Base-by-base conservation (phyloP, 2,888 invertebrate genomes). In the Limnephilus marmoratus region DNA sequence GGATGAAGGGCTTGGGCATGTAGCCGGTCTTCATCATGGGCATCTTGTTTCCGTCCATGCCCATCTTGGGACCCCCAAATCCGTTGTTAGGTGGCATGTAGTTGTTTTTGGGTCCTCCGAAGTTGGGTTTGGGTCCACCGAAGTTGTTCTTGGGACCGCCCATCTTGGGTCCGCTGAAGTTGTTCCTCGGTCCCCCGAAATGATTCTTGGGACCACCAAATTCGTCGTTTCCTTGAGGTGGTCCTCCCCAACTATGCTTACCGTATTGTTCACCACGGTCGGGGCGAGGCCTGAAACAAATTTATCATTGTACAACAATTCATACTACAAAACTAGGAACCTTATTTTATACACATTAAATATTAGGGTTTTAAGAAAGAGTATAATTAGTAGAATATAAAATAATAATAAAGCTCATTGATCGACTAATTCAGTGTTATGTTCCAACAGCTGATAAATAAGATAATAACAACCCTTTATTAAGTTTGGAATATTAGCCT, bases 261-360 rank as follows among this genome's bases (percentile, higher is more conserved):
- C 96, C 96, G 95, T 96, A 96, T 96, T 97, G 97, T 96, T 97
- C 97, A 95, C 96, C 96, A 95, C 97, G 97, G 95, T 97, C 97
- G 95, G 96, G 96, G 95, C 97, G 96, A 94, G 97, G 96, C 95
- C 97, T 96, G 95, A 96, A 97, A 96, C 96, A 96, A 94, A 92
- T 94, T 94, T 92, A 81, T 29, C 34, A 90, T 68, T 37, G 31
- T 82, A 82, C 15, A 82, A 34, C 31, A 82, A 31, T n/a, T 90
- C 49, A 93, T 88, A 81, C 31, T 24, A 31, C n/a, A 81, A 29
- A 31, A 82, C 31, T 49, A 49, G 12, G 49, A 82, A 81, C 3
- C 29, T 18, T 82, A 12, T 15, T 15, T 82, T 68, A 68, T n/a
- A 68, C 24, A 68, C 68, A 68, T 9, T 24, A 68, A 68, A 24